phyloP scores from a whole-genome alignment of 2,888 invertebrate genomes.

The Ophioninae sp. region DNA sequence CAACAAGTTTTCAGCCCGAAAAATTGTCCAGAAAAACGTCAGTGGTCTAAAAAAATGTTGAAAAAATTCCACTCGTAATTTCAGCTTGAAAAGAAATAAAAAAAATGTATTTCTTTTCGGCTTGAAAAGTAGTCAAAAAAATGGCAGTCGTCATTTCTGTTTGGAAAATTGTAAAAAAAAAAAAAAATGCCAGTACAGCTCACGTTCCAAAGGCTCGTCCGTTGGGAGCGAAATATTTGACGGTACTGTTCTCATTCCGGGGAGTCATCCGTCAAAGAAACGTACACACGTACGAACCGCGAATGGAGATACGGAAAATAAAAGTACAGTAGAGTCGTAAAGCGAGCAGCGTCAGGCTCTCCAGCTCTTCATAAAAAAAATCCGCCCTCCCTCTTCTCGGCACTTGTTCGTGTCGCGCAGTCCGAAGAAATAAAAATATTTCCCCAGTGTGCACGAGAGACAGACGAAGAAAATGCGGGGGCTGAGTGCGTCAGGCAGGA shows the following conservation, averaged over 20 bases:
- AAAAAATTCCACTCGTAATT: too few relatives aligned
- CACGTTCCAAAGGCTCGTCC: not conserved
- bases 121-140: not conserved
- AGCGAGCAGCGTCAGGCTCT: not conserved
- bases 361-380: not conserved
- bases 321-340: not conserved
- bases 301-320: not conserved
- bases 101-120: too few relatives aligned
- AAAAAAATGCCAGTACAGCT: not conserved
- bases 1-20: not conserved
- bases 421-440: slow-evolving; percentile 56
- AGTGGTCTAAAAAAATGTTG: not conserved
- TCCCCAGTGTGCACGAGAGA: slow-evolving; percentile 41
- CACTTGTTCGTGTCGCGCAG: slow-evolving; percentile 38
- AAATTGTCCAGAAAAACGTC: not conserved
- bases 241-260: not conserved
- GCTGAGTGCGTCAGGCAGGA: slow-evolving; percentile 8
- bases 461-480: slow-evolving; percentile 7
- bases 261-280: not conserved
- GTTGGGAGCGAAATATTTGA: not conserved
- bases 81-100: too few relatives aligned
- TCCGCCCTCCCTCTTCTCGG: slow-evolving; percentile 1
- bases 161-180: not conserved
- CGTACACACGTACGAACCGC: not conserved
- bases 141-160: too few relatives aligned